Evolutionary conservation across 2,888 invertebrate species (phyloP).

Genomic region (Zonitis immaculata): DNA sequence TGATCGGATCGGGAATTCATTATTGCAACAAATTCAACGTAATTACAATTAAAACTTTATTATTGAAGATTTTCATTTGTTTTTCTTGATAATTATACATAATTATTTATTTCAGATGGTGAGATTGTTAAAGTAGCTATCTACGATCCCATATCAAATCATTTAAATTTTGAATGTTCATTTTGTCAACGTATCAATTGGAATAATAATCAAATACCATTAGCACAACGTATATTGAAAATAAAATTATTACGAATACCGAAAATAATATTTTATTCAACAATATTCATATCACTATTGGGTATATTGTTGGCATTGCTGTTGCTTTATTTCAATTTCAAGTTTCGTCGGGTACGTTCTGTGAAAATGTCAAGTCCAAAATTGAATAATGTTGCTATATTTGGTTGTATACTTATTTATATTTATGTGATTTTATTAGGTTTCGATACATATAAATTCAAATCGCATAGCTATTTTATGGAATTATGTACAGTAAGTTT

Average conservation of each 20-base stretch:
- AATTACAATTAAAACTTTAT: conserved; percentile 29
- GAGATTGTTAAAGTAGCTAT: conserved; percentile 68
- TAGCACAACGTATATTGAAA: conserved; percentile 71
- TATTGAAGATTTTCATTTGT: neutral
- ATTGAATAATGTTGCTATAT: conserved; percentile 85
- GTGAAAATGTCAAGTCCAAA: conserved; percentile 90
- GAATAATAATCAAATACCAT: conserved; percentile 74
- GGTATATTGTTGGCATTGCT: conserved; percentile 71
- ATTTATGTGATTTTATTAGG: conserved; percentile 81
- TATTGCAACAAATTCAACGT: conserved; percentile 87
- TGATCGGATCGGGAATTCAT: conserved; percentile 81
- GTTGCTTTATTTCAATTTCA: conserved; percentile 77
- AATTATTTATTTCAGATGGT: too few species aligned
- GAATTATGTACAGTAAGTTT: conserved; percentile 85
- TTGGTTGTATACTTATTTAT: conserved; percentile 89
- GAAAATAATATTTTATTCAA: conserved; percentile 67
- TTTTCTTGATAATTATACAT: too few species aligned
- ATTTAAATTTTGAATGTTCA: conserved; percentile 64
- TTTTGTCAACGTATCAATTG: conserved; percentile 66
- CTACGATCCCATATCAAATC: conserved; percentile 58
- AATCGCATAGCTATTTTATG: conserved; percentile 65
- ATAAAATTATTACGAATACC: conserved; percentile 73
- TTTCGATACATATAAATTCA: conserved; percentile 74
- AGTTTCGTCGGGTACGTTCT: conserved; percentile 76
- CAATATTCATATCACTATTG: conserved; percentile 66